phyloP scores from a whole-genome alignment of 2,113 vertebrate species.

The Neogale vison region DNA sequence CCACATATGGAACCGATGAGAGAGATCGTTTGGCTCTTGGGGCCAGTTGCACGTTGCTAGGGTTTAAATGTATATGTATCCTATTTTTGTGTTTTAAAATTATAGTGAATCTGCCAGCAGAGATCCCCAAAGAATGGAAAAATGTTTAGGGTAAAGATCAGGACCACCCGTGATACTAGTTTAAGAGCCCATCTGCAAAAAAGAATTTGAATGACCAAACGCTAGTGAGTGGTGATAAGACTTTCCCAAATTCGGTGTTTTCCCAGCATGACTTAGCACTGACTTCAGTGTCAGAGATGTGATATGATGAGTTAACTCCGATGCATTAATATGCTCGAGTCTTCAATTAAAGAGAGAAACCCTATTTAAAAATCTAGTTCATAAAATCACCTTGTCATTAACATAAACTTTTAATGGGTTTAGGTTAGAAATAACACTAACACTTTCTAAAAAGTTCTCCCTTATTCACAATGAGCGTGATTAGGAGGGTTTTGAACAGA shows the following conservation, averaged over 20 bases:
- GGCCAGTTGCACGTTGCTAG: neutral
- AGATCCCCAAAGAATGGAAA: neutral
- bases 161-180: neutral
- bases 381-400: constrained; percentile 70
- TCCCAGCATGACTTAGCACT: neutral
- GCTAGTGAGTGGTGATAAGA: neutral
- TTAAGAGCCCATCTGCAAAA: neutral
- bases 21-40: neutral
- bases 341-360: constrained; percentile 57
- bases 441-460: constrained; percentile 11
- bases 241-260: neutral
- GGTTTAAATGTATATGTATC: neutral
- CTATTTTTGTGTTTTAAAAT: neutral
- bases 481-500: constrained; percentile 34
- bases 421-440: constrained; percentile 15
- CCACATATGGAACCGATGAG: neutral
- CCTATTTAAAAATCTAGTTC: constrained; percentile 49
- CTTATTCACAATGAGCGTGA: neutral
- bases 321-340: neutral
- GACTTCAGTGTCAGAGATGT: neutral
- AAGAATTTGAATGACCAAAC: neutral
- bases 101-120: neutral
- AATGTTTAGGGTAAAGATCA: neutral
- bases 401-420: constrained; percentile 61
- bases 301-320: neutral